These are phyloP conservation scores for Hypolimnas misippus DNA, from an alignment of 2,888 invertebrate genomes.

Conservation along the genomic window DNA sequence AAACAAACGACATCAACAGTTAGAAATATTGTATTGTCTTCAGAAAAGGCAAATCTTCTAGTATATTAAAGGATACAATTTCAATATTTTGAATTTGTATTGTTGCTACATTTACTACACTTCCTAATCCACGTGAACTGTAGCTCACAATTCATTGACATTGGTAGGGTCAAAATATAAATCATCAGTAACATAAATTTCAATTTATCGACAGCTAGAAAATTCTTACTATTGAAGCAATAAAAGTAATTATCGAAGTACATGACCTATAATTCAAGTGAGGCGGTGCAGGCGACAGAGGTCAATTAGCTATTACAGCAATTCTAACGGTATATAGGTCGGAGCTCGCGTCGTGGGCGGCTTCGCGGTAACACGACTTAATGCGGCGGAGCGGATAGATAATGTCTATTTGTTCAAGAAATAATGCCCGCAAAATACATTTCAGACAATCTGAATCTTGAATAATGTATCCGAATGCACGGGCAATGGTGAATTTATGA, in stretches of 20 bases:
- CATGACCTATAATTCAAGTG: conserved; percentile 34
- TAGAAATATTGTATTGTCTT: too few relatives aligned
- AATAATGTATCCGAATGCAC: conserved; percentile 26
- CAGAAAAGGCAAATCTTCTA: too few relatives aligned
- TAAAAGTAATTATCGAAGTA: conserved; percentile 24
- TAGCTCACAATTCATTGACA: not conserved
- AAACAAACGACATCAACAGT: too few relatives aligned
- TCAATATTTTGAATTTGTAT: too few relatives aligned
- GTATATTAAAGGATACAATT: too few relatives aligned
- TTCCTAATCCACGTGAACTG: not conserved
- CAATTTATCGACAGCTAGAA: conserved; percentile 24
- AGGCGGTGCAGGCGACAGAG: conserved; percentile 45
- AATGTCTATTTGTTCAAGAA: conserved; percentile 18
- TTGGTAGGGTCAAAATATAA: not conserved
- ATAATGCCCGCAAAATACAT: conserved; percentile 21
- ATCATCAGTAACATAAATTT: not conserved
- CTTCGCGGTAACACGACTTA: conserved; percentile 12
- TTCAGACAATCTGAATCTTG: conserved; percentile 24
- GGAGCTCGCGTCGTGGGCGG: conserved; percentile 34
- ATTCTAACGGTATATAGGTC: conserved; percentile 41
- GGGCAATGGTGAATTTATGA: conserved; percentile 22
- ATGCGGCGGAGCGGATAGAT: conserved; percentile 13
- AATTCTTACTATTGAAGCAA: conserved; percentile 15
- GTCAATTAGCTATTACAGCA: conserved; percentile 46
- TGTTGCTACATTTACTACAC: not conserved